These are phyloP conservation scores for Calephelis perditalis DNA, from an alignment of 2,888 invertebrate species.

Conservation along the genomic window DNA sequence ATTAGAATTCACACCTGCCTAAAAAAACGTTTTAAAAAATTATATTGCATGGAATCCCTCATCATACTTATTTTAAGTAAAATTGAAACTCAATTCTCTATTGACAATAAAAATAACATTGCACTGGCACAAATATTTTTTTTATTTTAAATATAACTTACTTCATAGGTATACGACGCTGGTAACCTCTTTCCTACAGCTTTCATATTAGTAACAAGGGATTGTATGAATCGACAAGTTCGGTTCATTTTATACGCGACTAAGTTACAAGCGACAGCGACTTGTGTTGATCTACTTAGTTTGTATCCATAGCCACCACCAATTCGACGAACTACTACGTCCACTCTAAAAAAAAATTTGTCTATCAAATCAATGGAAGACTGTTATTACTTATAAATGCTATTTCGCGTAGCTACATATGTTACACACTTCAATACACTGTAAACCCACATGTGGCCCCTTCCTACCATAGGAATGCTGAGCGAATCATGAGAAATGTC, in stretches of 20 bases:
- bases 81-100: too few relatives aligned
- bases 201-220: constrained; percentile 80
- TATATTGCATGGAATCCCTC: too few relatives aligned
- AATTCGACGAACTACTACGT: constrained; percentile 75
- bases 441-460: too few relatives aligned
- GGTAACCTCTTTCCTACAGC: constrained; percentile 74
- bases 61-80: too few relatives aligned
- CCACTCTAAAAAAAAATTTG: constrained; percentile 25
- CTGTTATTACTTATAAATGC: too few relatives aligned
- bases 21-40: not conserved
- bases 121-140: too few relatives aligned
- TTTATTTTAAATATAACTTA: not conserved
- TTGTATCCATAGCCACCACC: constrained; percentile 89
- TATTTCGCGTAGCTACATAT: too few relatives aligned
- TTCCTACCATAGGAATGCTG: too few relatives aligned
- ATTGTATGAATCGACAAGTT: constrained; percentile 80
- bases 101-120: too few relatives aligned
- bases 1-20: constrained; percentile 66
- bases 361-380: too few relatives aligned
- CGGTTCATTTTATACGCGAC: constrained; percentile 76
- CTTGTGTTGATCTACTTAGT: constrained; percentile 73
- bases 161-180: constrained; percentile 60
- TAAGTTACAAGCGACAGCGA: constrained; percentile 81
- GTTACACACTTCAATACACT: too few relatives aligned
- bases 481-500: too few relatives aligned